Conservation (phyloP, 2,797 vertebrate species). For the Lophotriccus pileatus region DNA sequence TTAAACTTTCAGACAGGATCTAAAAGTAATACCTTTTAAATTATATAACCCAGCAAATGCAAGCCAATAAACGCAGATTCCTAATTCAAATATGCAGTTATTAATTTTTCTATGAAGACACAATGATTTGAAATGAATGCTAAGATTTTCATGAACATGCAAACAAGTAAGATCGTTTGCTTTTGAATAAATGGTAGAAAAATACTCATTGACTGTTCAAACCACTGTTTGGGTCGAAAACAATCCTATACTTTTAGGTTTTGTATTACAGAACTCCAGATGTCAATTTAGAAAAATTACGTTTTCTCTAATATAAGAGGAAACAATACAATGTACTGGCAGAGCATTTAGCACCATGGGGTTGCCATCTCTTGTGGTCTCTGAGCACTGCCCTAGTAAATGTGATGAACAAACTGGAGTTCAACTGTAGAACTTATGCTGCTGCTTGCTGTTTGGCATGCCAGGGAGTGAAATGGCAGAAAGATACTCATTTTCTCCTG, state of each 20-base stretch:
- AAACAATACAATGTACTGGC: neutral
- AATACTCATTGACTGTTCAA: neutral
- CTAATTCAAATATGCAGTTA: neutral
- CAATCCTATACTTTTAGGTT: neutral
- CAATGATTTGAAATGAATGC: neutral
- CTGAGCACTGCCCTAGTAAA: neutral
- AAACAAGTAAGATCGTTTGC: neutral
- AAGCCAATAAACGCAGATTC: neutral
- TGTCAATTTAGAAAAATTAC: neutral
- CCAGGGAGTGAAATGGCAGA: neutral
- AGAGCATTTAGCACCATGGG: neutral
- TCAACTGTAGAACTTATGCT: neutral
- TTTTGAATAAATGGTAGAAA: neutral
- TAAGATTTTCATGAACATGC: neutral
- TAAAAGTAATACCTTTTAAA: neutral
- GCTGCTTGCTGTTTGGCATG: neutral
- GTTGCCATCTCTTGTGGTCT: neutral
- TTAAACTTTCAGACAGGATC: neutral
- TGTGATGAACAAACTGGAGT: neutral
- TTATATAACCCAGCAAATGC: neutral
- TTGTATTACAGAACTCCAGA: neutral
- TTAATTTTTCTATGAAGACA: neutral
- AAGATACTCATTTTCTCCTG: neutral
- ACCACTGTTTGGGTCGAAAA: neutral
- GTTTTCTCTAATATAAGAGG: neutral